phyloP scores from a whole-genome alignment of 2,113 vertebrate species.

The Ctenomys sociabilis region DNA sequence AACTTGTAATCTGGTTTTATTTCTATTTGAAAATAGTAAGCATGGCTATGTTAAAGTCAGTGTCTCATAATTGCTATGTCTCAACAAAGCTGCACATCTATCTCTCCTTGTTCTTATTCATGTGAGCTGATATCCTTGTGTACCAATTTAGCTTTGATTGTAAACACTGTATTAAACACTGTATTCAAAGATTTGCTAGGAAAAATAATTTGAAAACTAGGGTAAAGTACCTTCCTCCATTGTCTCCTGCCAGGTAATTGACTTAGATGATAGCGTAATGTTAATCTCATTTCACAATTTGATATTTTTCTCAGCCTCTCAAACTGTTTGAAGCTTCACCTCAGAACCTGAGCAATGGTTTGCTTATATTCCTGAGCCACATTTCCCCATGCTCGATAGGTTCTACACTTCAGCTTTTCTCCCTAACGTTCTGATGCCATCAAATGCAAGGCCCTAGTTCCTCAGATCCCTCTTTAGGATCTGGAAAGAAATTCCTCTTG shows the following conservation, averaged over 20 bases:
- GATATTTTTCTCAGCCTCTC: background rate
- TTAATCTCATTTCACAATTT: background rate
- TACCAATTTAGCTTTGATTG: background rate
- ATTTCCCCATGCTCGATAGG: background rate
- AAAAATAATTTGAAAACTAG: background rate
- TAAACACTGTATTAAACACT: background rate
- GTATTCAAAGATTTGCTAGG: background rate
- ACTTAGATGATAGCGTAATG: background rate
- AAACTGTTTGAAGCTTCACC: background rate
- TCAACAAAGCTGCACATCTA: background rate
- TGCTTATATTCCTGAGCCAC: background rate
- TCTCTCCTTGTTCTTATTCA: background rate
- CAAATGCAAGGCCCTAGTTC: background rate
- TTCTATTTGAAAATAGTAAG: constrained; percentile 58
- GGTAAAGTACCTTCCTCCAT: background rate
- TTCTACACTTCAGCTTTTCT: background rate
- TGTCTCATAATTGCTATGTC: background rate
- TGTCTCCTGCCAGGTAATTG: background rate
- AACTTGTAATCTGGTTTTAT: background rate
- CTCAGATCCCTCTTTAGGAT: background rate
- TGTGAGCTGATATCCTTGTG: background rate
- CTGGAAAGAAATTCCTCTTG: background rate
- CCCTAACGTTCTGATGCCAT: background rate
- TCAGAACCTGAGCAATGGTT: background rate
- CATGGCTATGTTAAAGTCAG: background rate